phyloP scores from a whole-genome alignment of 2,113 vertebrate species.

The Odontesthes bonariensis region DNA sequence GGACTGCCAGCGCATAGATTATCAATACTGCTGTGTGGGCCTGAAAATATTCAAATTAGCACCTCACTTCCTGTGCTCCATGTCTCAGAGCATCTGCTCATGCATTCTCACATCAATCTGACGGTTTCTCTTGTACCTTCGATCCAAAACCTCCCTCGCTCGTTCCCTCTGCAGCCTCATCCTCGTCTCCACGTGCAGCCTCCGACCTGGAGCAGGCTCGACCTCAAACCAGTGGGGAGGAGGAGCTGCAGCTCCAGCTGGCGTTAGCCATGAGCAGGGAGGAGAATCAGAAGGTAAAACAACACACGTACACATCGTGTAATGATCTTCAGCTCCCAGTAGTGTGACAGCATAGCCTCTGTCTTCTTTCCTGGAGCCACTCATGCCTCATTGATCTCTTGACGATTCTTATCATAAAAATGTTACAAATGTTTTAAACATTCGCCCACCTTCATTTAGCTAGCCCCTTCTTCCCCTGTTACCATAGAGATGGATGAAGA shows the following conservation, averaged over 20 bases:
- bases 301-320: neutral
- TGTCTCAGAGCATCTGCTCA: constrained; percentile 11
- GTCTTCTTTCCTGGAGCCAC: neutral
- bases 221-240: constrained; percentile 94
- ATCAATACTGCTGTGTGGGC: constrained; percentile 40
- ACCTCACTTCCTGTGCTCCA: constrained; percentile 1
- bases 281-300: constrained; percentile 91
- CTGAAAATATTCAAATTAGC: constrained; percentile 47
- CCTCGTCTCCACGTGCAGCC: constrained; percentile 88
- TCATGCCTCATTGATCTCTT: constrained; percentile 12
- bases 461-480: constrained; percentile 53
- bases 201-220: constrained; percentile 95
- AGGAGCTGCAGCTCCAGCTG: constrained; percentile 95
- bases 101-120: neutral
- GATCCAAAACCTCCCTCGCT: constrained; percentile 3
- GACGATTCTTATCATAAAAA: constrained; percentile 13
- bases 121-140: neutral
- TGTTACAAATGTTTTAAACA: constrained; percentile 43
- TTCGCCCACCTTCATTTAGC: constrained; percentile 46
- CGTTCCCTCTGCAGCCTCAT: constrained; percentile 83
- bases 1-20: too few relatives aligned
- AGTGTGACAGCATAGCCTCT: neutral
- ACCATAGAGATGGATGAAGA: constrained; percentile 86
- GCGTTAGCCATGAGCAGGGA: constrained; percentile 96
- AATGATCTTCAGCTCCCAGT: neutral